Evolutionary conservation across 1,140 invertebrate species (phyloP).

Genomic region (Macrostomum lignano): DNA sequence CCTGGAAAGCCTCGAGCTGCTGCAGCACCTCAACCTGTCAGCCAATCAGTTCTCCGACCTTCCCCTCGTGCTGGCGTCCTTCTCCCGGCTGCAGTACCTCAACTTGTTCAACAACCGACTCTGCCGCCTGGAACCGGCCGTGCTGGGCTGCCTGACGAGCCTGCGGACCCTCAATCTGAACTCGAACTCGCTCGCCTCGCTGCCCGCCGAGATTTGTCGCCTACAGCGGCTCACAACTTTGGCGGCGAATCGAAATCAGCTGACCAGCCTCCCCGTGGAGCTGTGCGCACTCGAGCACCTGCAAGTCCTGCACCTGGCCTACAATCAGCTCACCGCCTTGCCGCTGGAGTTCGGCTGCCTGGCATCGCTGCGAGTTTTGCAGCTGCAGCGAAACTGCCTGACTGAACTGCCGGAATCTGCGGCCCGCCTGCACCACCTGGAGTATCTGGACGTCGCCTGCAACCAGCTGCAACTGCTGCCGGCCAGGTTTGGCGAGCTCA

Average conservation of each 20-base stretch:
- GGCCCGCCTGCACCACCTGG: background rate
- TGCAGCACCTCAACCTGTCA: too few relatives aligned
- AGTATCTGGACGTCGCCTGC: background rate
- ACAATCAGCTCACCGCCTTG: too few relatives aligned
- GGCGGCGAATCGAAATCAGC: too few relatives aligned
- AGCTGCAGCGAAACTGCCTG: conserved; percentile 23
- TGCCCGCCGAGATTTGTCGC: too few relatives aligned
- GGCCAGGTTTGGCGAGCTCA: conserved; percentile 12
- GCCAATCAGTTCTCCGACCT: too few relatives aligned
- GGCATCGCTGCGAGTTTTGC: conserved; percentile 20
- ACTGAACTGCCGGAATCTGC: conserved; percentile 18
- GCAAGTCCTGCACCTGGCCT: conserved; percentile 13
- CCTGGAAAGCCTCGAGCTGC: too few relatives aligned
- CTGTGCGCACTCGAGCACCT: conserved; percentile 18
- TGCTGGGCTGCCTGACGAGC: conserved; percentile 17
- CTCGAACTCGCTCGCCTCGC: too few relatives aligned
- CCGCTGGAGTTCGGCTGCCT: conserved; percentile 24
- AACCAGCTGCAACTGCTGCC: background rate
- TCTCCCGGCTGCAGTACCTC: conserved; percentile 16
- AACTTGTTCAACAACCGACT: conserved; percentile 19
- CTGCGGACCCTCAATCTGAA: too few relatives aligned
- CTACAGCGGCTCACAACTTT: too few relatives aligned
- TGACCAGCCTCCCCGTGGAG: too few relatives aligned
- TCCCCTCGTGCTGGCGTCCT: too few relatives aligned
- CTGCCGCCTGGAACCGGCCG: conserved; percentile 15